Evolutionary conservation across 1,140 invertebrate genomes (phyloP).

Genomic region (Drosophila insularis): DNA sequence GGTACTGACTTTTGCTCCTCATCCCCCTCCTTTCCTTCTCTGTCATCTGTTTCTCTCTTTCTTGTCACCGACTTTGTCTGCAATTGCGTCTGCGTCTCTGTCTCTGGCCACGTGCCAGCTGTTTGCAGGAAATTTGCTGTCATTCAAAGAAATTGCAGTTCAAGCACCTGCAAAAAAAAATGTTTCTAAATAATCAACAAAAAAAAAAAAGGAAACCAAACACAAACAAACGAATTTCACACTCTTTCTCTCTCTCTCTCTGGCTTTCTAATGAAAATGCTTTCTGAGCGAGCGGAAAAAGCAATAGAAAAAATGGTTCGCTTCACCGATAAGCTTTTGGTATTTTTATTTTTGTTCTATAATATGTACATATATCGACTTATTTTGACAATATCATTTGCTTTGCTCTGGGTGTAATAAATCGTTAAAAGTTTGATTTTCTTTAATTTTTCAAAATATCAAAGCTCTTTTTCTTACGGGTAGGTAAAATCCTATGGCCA

Average conservation of each 20-base stretch:
- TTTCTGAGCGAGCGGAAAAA: constrained; percentile 19
- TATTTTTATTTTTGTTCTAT: neutral
- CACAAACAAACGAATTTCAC: constrained; percentile 1
- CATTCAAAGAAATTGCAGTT: constrained; percentile 3
- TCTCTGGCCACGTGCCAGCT: constrained; percentile 5
- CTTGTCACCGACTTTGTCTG: no score
- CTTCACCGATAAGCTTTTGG: constrained; percentile 69
- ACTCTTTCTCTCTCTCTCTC: neutral
- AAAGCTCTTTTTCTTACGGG: neutral
- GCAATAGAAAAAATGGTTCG: constrained; percentile 56
- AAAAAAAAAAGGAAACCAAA: neutral
- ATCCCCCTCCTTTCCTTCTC: no score
- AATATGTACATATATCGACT: neutral
- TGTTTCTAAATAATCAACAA: neutral
- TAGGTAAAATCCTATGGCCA: no score
- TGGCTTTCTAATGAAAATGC: constrained; percentile 29
- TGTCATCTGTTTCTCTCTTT: no score
- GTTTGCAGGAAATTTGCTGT: constrained; percentile 3
- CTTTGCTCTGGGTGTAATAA: neutral
- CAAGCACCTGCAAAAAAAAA: neutral
- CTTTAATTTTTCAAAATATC: constrained; percentile 6
- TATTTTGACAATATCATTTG: constrained; percentile 1
- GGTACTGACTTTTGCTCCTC: neutral
- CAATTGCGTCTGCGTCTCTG: no score
- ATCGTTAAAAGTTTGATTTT: constrained; percentile 69